Evolutionary conservation across 2,888 invertebrate genomes (phyloP).

Genomic region (Escarpia spicata): DNA sequence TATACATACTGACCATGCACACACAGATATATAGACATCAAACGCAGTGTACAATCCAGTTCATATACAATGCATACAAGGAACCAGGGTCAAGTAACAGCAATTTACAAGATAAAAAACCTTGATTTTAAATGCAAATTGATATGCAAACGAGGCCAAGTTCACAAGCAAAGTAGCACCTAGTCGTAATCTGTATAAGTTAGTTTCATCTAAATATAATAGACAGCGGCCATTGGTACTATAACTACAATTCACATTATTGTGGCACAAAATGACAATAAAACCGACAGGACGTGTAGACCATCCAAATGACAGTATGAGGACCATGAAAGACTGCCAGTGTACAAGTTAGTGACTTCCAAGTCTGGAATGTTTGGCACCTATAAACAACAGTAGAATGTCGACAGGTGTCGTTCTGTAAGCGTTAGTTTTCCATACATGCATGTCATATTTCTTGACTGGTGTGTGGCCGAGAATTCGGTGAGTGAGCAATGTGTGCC

Average conservation of each 20-base stretch:
- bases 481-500: background rate
- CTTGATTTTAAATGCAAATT: conserved; percentile 16
- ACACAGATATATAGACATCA: background rate
- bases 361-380: background rate
- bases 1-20: conserved; percentile 16
- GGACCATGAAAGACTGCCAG: background rate
- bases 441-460: background rate
- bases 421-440: background rate
- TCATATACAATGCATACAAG: background rate
- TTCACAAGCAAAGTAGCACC: background rate
- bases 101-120: conserved; percentile 10
- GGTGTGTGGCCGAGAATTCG: background rate
- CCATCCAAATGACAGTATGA: background rate
- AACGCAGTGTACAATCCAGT: background rate
- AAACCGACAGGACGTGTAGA: background rate
- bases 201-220: background rate
- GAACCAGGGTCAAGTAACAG: background rate
- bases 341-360: background rate
- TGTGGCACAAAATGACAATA: background rate
- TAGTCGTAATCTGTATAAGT: conserved; percentile 1
- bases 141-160: conserved; percentile 9
- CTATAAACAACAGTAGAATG: background rate
- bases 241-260: background rate
- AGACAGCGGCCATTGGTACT: background rate
- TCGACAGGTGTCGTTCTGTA: background rate